Base-by-base conservation (phyloP, 2,113 vertebrate species). In the Gymnorhina tibicen region DNA sequence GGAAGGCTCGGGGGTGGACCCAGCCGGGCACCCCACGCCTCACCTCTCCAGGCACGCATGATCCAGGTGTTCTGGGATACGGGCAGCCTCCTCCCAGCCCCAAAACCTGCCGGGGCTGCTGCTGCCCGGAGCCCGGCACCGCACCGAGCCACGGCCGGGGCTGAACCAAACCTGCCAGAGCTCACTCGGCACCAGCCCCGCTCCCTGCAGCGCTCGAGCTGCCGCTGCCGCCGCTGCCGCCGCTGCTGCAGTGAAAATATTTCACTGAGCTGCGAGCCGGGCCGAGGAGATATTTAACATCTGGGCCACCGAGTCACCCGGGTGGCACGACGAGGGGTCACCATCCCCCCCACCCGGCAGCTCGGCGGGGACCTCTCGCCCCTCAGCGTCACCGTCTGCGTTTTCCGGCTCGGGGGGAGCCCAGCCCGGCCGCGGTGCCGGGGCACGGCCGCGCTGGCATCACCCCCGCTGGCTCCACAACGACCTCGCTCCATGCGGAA, bases 191-290 rank as follows among this genome's bases (percentile, higher is more conserved):
- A 46, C 87, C 87, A 26, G 84, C 93, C 60, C 68, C 8, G 76
- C 80, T 95, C 91, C 93, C 93, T 12, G 95, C 95, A 89, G 96
- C 47, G 59, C 27, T 32, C 58, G 15, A 37, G 77, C 77, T 41
- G 44, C 52, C 46, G 18, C 56, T 3, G 50, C 60, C 2, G 42
- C 78, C 0, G 81, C 69, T 1, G 95, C 95, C 1, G 82, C 69
- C 3, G 79, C 93, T 42, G 94, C 95, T 95, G 95, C 96, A 95
- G 93, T 87, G 90, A 89, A 67, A 94, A 91, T 77, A 82, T 87
- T 87, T 78, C 95, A 67, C 3, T 0, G 91, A 89, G 80, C 95
- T 12, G 73, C 95, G 39, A 66, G 73, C 72, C 35, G 60, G 89
- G 59, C 87, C 5, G 26, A 50, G 91, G 44, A 49, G 50, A 39